Base-by-base conservation (phyloP, 2,797 vertebrate genomes). In the Anguilla anguilla region DNA sequence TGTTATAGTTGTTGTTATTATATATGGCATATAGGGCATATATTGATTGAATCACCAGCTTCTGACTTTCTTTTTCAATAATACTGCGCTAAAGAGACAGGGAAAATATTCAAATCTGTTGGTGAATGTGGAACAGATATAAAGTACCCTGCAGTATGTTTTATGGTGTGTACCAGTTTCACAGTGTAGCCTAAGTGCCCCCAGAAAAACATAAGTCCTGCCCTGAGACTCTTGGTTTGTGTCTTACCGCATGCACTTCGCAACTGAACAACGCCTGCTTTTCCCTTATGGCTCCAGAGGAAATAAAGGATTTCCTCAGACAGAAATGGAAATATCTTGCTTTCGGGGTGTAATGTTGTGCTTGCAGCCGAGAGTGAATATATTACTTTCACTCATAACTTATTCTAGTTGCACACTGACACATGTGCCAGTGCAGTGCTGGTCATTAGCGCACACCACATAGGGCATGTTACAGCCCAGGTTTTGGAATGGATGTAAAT, bases 331-430 rank as follows among this genome's bases (percentile, higher is more conserved):
- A 91, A 92, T 91, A 79, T 79, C 74, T 9, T 88, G 88, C 88
- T 91, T 91, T 91, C 93, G 91, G 88, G 90, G 93, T 94, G 94
- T 95, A 95, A 91, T 95, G 93, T 95, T 89, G 94, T 90, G 91
- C 35, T 39, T 79, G 74, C 9, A 72, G 57, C 19, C 57, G 19
- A 59, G 19, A 59, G 57, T 59, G n/a, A n/a, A 28, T 46, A 43
- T 72, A 28, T 72, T 2, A 2, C 13, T 39, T 39, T 39, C 31
- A 74, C 69, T 74, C 31, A n/a, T 74, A 35, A 74, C 31, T 74
- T 74, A 11, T 22, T 35, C 31, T 74, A 39, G 31, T 31, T 35
- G 69, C 28, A 74, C 31, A 74, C 15, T 46, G 43, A 35, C 69
- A 31, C 55, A 39, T 46, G 35, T 79, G 35, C 35, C 74, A 22